Evolutionary conservation across 2,888 invertebrate genomes (phyloP).

Genomic region (Unio pictorum): DNA sequence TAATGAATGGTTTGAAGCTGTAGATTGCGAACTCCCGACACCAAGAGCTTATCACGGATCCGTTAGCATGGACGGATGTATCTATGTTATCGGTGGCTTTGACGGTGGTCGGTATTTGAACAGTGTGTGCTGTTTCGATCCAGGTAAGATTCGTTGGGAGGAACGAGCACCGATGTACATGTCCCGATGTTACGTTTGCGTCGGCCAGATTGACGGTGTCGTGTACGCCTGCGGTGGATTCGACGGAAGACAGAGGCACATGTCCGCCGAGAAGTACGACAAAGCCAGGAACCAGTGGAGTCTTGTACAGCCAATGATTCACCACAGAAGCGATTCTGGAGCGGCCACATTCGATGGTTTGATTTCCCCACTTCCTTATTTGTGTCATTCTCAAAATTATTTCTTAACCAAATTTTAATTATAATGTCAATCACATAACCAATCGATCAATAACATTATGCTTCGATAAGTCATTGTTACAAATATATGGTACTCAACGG

Average conservation of each 20-base stretch:
- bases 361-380: conserved; percentile 1
- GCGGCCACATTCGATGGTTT: conserved; percentile 79
- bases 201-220: conserved; percentile 68
- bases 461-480: too few species aligned
- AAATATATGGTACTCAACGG: too few species aligned
- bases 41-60: conserved; percentile 86
- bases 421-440: too few species aligned
- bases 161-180: conserved; percentile 73
- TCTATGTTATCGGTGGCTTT: conserved; percentile 74
- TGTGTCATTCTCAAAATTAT: too few species aligned
- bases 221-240: conserved; percentile 72
- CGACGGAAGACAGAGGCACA: conserved; percentile 82
- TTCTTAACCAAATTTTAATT: too few species aligned
- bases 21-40: conserved; percentile 77
- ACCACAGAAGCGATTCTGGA: conserved; percentile 83
- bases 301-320: conserved; percentile 86
- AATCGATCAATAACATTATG: too few species aligned
- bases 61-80: conserved; percentile 61
- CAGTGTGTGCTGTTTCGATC: conserved; percentile 69
- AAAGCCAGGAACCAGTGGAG: conserved; percentile 85
- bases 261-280: conserved; percentile 89
- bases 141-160: conserved; percentile 65
- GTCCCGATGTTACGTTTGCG: conserved; percentile 78
- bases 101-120: conserved; percentile 72
- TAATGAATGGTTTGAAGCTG: conserved; percentile 82